These are phyloP conservation scores for Musca vetustissima DNA, from an alignment of 1,140 invertebrate genomes.

Conservation along the genomic window DNA sequence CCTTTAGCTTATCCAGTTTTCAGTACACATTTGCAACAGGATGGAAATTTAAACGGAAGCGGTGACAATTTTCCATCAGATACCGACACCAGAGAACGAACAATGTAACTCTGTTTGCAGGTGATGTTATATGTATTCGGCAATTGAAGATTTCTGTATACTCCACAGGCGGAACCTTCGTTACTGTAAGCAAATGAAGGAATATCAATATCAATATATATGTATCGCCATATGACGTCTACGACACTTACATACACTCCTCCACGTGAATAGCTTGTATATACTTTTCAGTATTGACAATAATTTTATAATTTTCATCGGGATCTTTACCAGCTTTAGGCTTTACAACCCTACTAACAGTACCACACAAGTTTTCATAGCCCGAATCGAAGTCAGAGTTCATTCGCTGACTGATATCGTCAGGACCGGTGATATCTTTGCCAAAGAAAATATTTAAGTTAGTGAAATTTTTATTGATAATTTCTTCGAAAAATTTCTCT, in stretches of 20 bases:
- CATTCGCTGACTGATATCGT: constrained; percentile 37
- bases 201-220: background rate
- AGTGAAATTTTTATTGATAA: constrained; percentile 33
- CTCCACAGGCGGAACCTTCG: constrained; percentile 43
- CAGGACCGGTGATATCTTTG: constrained; percentile 33
- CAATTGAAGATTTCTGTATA: constrained; percentile 50
- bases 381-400: constrained; percentile 34
- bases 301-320: constrained; percentile 42
- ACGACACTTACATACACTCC: constrained; percentile 50
- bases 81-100: constrained; percentile 59
- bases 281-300: constrained; percentile 47
- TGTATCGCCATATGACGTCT: no score
- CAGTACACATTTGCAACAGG: constrained; percentile 66
- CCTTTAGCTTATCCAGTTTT: background rate
- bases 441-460: constrained; percentile 38
- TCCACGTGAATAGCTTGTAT: constrained; percentile 50
- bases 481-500: constrained; percentile 35
- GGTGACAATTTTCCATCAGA: constrained; percentile 54
- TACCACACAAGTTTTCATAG: constrained; percentile 43
- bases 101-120: constrained; percentile 68
- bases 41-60: constrained; percentile 60
- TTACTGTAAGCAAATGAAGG: constrained; percentile 37
- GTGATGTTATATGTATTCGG: constrained; percentile 58
- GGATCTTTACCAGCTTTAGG: constrained; percentile 34
- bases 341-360: constrained; percentile 32